Base-by-base conservation (phyloP, 2,797 vertebrate genomes). In the Myotis findleyi region DNA sequence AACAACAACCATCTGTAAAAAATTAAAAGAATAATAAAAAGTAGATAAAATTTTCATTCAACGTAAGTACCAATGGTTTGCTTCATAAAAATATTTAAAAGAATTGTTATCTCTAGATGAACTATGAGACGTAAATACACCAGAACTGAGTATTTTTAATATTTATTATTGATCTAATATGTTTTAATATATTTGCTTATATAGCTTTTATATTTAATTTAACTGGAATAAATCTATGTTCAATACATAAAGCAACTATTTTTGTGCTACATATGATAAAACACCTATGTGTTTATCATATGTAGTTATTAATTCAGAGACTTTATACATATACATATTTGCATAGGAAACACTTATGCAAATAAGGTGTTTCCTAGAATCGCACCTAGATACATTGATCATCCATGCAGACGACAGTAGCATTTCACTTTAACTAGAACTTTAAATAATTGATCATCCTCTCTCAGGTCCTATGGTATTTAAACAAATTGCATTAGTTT, bases 111-210 rank as follows among this genome's bases (percentile, higher is more conserved):
- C 30, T 9, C 6, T 71, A 71, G 7, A 71, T 85, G 4, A 36
- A 0, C 69, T 87, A 84, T 55, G 16, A 87, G 4, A 64, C 59
- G 2, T 47, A 3, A 0, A 33, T 59, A 82, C 1, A 21, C 0
- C n/a, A 64, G 5, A 84, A 80, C 2, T 88, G 2, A 66, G 20
- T 55, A 5, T 33, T 88, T 44, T 68, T 14, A 38, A 23, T 66
- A 55, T 81, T 94, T 93, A 76, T 94, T 96, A 93, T 68, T 92
- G 23, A 81, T 87, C 93, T 96, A 84, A 85, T 96, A 85, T 95
- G 87, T 93, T 18, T 77, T 44, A 92, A 57, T 36, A 8, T 69
- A 41, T 30, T 85, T 90, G 14, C 84, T 94, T 82, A 11, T 55
- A 89, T 25, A 68, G 0, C 18, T 94, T 95, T 83, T 76, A 47